Evolutionary conservation across 2,797 vertebrate genomes (phyloP).

Genomic region (Gambelia wislizenii): DNA sequence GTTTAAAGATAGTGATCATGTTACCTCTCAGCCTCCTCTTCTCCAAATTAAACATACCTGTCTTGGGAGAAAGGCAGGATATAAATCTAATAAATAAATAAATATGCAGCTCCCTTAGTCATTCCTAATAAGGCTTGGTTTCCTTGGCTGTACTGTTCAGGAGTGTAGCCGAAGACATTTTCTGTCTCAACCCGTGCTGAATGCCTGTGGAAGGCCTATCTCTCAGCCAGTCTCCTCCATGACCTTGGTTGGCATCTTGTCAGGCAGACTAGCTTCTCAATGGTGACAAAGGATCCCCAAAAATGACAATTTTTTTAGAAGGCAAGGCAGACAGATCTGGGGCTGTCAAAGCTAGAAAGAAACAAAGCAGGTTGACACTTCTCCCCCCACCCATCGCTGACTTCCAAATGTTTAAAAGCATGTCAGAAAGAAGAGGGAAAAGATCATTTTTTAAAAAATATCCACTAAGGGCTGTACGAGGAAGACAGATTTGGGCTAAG

Average conservation of each 20-base stretch:
- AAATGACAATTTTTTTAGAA: not conserved
- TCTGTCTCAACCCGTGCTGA: not conserved
- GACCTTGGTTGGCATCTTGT: not conserved
- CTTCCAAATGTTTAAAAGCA: conserved; percentile 10
- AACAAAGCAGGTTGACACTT: not conserved
- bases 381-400: rapidly evolving
- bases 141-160: too few relatives aligned
- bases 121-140: too few relatives aligned
- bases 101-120: too few relatives aligned
- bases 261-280: too few relatives aligned
- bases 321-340: not conserved
- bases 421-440: not conserved
- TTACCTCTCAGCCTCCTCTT: too few relatives aligned
- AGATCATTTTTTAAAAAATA: not conserved
- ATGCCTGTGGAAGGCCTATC: not conserved
- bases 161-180: not conserved
- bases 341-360: not conserved
- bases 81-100: too few relatives aligned
- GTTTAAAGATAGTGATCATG: too few relatives aligned
- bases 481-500: conserved; percentile 16
- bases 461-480: not conserved
- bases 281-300: not conserved
- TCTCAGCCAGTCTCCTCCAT: not conserved
- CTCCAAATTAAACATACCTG: too few relatives aligned
- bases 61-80: too few relatives aligned